phyloP scores from a whole-genome alignment of 92 coral and sea anemone species.

The Muricea muricata region DNA sequence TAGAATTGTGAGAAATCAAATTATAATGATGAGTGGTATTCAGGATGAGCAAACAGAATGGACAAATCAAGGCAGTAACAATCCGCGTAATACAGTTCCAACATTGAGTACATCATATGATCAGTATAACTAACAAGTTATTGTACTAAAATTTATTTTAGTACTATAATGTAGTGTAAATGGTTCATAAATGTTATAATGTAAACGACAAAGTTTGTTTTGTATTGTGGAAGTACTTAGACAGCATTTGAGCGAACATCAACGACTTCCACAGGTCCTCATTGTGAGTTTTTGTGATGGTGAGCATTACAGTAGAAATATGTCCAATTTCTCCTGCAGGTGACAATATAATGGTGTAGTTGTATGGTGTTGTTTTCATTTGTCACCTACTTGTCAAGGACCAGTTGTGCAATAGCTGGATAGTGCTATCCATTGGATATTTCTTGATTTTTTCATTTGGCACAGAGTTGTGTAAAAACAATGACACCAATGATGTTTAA shows the following conservation, averaged over 20 bases:
- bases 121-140: not conserved
- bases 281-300: too few species aligned
- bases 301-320: too few species aligned
- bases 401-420: too few species aligned
- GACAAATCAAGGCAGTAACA: not conserved
- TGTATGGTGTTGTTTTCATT: too few species aligned
- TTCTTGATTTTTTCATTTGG: too few species aligned
- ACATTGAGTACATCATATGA: constrained; percentile 33
- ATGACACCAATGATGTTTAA: too few species aligned
- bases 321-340: too few species aligned
- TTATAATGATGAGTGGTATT: constrained; percentile 18
- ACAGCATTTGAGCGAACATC: not conserved
- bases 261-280: too few species aligned
- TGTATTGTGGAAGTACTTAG: not conserved
- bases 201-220: not conserved
- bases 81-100: not conserved
- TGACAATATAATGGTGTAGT: too few species aligned
- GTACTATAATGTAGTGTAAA: not conserved
- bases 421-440: too few species aligned
- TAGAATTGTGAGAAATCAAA: not conserved
- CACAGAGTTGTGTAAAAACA: too few species aligned
- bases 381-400: too few species aligned
- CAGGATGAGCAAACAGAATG: constrained; percentile 26
- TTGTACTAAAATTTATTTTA: not conserved
- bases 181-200: not conserved